These are phyloP conservation scores for Brenthis ino DNA, from an alignment of 2,888 invertebrate genomes.

Conservation along the genomic window DNA sequence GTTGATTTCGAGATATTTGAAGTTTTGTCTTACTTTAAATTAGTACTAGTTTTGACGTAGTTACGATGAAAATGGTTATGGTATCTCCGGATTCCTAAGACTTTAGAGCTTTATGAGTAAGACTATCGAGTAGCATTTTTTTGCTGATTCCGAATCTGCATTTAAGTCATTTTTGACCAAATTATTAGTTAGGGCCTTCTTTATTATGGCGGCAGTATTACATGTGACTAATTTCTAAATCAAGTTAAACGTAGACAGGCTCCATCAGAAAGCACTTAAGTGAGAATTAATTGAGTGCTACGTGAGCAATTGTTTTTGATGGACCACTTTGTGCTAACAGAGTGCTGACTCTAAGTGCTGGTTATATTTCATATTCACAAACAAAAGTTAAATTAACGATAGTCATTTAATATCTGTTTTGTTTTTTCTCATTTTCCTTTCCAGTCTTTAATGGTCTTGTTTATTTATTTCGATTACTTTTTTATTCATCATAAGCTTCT, in stretches of 20 bases:
- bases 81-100: no score
- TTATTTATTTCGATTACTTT: neutral
- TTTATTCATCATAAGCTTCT: neutral
- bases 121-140: no score
- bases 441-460: neutral
- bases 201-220: neutral
- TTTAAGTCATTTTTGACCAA: no score
- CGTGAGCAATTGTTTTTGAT: conserved; percentile 24
- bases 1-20: no score
- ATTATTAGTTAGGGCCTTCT: no score
- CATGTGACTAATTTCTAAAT: conserved; percentile 19
- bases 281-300: conserved; percentile 21
- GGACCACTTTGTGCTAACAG: conserved; percentile 21
- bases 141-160: no score
- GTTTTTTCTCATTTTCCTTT: neutral
- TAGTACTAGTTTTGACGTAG: no score
- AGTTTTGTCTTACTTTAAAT: no score
- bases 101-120: no score
- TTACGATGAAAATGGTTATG: no score
- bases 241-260: conserved; percentile 22
- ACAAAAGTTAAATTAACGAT: conserved; percentile 13
- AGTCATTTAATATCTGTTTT: neutral
- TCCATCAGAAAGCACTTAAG: conserved; percentile 25
- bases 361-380: conserved; percentile 20
- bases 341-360: conserved; percentile 18